Evolutionary conservation across 1,140 invertebrate genomes (phyloP), one percentile per base, ranked within the genome.

Genomic region (Drosophila lacertosa): DNA sequence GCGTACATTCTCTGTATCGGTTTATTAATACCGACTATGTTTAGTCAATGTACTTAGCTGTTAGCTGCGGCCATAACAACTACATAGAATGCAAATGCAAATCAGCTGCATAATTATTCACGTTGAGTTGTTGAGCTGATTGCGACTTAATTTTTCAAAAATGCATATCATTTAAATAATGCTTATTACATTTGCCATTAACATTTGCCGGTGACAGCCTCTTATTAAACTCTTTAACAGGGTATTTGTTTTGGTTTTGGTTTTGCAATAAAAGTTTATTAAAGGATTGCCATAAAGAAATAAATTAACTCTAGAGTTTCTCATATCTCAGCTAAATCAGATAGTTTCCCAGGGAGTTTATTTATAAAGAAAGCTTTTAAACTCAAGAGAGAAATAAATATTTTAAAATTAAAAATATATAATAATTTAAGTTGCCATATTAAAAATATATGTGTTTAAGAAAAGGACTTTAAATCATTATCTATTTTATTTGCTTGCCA

Each of bases 31-130:
- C 35, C 9, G 35, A 16, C 51, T 24, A 40, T 39, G n/a, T 54
- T 15, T 22, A 35, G n/a, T 16, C 45, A 15, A 18, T 15, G 45
- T 29, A 29, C 20, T 39, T 24, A 22, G 18, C 20, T 3, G 29
- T 16, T 4, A 26, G 2, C 6, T 33, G 11, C 40, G 40, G 20
- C 11, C 11, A 10, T 33, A n/a, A 11, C 37, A 40, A 15, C 9
- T 33, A 6, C 24, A 44, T 20, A n/a, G 18, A 44, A 1, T 29
- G 22, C 16, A 10, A 10, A 50, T 50, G 47, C 47, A 50, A 50
- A 53, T 51, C 13, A 11, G 44, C 9, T 59, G 18, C 53, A 40
- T 26, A 55, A 40, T 55, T 55, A 42, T 55, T 26, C 39, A 55
- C 33, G 35, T 40, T 22, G 15, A 3, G 11, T 33, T 58, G 39